A percentile compares a stretch with the other conserved stretches of the same genome.
These are phyloP conservation scores for Anastrepha obliqua DNA, from an alignment of 1,140 invertebrate genomes.

Conservation along the genomic window DNA sequence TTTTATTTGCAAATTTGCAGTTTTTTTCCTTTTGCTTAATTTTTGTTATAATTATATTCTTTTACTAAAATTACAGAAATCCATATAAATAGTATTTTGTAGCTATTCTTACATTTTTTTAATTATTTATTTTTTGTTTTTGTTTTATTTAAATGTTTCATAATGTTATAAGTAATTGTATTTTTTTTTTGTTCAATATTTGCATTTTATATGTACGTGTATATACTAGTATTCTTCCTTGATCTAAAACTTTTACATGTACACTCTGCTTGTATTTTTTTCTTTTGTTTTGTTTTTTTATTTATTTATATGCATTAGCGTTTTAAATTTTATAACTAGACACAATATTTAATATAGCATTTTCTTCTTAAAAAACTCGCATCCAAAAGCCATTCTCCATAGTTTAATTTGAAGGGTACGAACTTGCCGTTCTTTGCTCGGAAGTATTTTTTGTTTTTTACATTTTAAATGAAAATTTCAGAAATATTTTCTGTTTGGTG, in stretches of 20 bases:
- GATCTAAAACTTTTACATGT: conserved; percentile 24
- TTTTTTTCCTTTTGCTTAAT: conserved; percentile 55
- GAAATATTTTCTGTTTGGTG: no score
- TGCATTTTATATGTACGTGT: neutral
- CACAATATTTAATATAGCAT: neutral
- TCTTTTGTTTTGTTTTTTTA: neutral
- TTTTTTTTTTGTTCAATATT: conserved; percentile 2
- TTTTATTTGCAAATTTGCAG: conserved; percentile 53
- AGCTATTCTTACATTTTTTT: conserved; percentile 32
- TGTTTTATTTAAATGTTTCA: neutral
- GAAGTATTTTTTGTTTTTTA: no score
- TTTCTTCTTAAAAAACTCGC: conserved; percentile 5
- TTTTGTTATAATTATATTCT: conserved; percentile 56
- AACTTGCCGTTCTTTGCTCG: no score
- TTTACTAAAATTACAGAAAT: conserved; percentile 59
- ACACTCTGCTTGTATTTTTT: conserved; percentile 14
- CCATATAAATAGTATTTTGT: conserved; percentile 56
- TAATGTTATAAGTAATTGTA: conserved; percentile 36
- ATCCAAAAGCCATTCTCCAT: neutral
- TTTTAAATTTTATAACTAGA: neutral
- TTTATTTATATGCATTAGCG: neutral
- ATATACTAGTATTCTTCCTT: conserved; percentile 19
- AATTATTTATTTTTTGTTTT: conserved; percentile 10
- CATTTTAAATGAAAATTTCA: no score
- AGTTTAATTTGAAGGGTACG: no score